Percentiles rank a stretch among this genome's conserved stretches.
phyloP scores from a whole-genome alignment of 2,113 vertebrate genomes.

The Halcyon senegalensis region DNA sequence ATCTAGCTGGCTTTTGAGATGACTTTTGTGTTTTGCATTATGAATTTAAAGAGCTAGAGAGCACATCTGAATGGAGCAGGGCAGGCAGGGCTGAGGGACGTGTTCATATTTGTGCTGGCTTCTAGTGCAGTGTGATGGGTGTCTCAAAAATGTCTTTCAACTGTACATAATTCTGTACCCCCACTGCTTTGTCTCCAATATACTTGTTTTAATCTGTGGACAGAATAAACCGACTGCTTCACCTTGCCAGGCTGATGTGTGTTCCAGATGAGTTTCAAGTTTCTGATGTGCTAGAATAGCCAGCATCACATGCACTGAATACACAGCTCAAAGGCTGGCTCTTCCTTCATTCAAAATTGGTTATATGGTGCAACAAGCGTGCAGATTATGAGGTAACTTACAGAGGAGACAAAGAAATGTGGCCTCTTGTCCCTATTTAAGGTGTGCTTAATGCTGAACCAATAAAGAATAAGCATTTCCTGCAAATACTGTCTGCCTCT shows the following conservation, averaged over 20 bases:
- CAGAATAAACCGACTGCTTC: neutral
- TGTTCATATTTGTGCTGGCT: neutral
- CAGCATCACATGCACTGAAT: neutral
- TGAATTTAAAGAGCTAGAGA: neutral
- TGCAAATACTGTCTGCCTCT: neutral
- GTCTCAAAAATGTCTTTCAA: neutral
- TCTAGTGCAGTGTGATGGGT: neutral
- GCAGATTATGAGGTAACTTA: neutral
- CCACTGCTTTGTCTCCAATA: neutral
- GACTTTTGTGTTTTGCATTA: neutral
- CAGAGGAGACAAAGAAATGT: neutral
- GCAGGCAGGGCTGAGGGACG: neutral
- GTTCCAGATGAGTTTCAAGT: neutral
- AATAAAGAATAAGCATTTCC: neutral
- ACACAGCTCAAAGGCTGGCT: neutral
- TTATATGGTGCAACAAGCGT: neutral
- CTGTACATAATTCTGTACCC: neutral
- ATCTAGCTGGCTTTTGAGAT: neutral
- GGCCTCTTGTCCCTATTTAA: neutral
- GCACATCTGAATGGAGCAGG: neutral
- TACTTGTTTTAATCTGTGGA: accelerated
- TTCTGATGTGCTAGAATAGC: neutral
- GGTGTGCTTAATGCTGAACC: neutral
- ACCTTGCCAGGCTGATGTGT: neutral
- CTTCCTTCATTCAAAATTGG: neutral